Evolutionary conservation across 2,797 vertebrate species (phyloP).

Genomic region (Manis crassicaudata): DNA sequence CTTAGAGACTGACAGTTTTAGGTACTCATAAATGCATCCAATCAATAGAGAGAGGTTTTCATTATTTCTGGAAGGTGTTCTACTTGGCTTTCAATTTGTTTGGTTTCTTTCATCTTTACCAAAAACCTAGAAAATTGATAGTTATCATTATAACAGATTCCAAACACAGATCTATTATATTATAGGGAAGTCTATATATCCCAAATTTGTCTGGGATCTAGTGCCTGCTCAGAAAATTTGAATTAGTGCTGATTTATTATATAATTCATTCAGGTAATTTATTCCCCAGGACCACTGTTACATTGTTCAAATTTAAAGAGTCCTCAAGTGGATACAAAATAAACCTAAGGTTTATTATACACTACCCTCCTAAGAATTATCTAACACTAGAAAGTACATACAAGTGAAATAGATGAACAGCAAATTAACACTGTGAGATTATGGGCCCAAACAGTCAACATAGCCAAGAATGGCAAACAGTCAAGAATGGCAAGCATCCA

Average conservation of each 20-base stretch:
- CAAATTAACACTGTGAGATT: conserved; percentile 34
- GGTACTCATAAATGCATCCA: neutral
- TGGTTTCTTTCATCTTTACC: conserved; percentile 38
- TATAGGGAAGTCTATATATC: neutral
- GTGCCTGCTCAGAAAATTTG: neutral
- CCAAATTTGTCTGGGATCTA: neutral
- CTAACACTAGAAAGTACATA: conserved; percentile 35
- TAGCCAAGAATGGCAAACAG: neutral
- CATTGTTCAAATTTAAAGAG: conserved; percentile 34
- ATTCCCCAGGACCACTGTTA: neutral
- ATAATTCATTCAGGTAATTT: conserved; percentile 47
- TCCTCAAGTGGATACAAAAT: conserved; percentile 54
- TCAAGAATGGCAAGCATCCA: neutral
- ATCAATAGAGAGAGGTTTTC: conserved; percentile 27
- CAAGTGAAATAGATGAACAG: conserved; percentile 44
- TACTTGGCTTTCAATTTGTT: conserved; percentile 48
- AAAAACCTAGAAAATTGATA: conserved; percentile 1
- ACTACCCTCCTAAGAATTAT: neutral
- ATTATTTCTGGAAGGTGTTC: conserved; percentile 11
- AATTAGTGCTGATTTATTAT: conserved; percentile 24
- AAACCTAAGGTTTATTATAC: conserved; percentile 21
- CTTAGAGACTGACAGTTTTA: neutral
- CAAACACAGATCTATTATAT: conserved; percentile 8
- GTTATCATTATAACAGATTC: neutral
- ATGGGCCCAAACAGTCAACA: neutral